phyloP scores from a whole-genome alignment of 2,797 vertebrate species.

The Lindbergichthys nudifrons region DNA sequence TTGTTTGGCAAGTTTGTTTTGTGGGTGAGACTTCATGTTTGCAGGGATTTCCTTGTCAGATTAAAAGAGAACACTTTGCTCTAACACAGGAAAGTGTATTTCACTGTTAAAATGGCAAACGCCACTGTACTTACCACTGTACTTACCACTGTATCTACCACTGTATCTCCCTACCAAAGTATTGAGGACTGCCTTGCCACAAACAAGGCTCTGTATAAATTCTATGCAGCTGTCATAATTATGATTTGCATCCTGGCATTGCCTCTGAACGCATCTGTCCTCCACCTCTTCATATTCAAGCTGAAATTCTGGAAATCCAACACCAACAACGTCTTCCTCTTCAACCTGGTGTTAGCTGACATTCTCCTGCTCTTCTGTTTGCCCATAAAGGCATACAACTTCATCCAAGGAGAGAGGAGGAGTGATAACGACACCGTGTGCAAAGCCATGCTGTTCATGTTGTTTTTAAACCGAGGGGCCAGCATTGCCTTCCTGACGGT shows the following conservation, averaged over 20 bases:
- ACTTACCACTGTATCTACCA: fast-evolving
- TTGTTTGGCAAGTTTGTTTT: constrained; percentile 32
- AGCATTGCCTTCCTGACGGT: constrained; percentile 82
- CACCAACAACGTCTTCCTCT: constrained; percentile 79
- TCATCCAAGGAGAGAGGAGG: constrained; percentile 52
- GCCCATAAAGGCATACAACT: constrained; percentile 77
- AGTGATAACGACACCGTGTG: neutral
- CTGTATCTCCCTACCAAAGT: fast-evolving
- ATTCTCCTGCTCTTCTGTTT: constrained; percentile 80
- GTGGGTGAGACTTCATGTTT: constrained; percentile 6
- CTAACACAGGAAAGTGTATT: neutral
- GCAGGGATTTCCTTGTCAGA: neutral
- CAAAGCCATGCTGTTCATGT: constrained; percentile 74
- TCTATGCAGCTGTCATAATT: constrained; percentile 71
- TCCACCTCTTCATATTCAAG: constrained; percentile 83
- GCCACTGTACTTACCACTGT: fast-evolving
- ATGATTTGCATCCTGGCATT: constrained; percentile 79
- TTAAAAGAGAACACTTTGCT: neutral
- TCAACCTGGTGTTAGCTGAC: constrained; percentile 81
- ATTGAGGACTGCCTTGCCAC: constrained; percentile 37
- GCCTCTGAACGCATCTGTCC: constrained; percentile 76
- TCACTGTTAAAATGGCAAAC: constrained; percentile 30
- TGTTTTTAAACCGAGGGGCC: constrained; percentile 77
- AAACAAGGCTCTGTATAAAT: constrained; percentile 44
- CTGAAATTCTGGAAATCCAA: constrained; percentile 85